Base-by-base conservation (phyloP, 1,140 invertebrate genomes). In the Aphaenogaster ashmeadi region DNA sequence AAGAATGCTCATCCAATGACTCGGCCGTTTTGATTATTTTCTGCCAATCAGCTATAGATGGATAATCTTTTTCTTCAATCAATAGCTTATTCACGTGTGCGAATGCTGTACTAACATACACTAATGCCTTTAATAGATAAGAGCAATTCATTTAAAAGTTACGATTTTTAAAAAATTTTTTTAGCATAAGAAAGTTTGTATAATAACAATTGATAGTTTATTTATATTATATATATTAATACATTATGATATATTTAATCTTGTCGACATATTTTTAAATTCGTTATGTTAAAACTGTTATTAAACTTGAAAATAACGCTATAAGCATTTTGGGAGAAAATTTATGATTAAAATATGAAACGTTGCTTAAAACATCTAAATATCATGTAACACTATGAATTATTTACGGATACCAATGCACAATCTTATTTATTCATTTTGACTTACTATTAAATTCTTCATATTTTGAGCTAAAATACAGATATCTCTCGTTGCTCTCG, bases 51-150 rank as follows among this genome's bases (percentile, higher is more conserved):
- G 97, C 97, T n/a, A 97, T 97, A 0, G 97, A 96, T 0, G 98
- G 97, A 95, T 99, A 99, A 4, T 99, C 95, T 33, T 97, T 95
- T 94, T 99, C 98, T 72, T 98, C 97, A 0, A 98, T 96, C 0
- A 95, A 93, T 8, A 97, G 95, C 50, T 97, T 96, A 86, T 98
- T 97, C 0, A 97, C 96, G 93, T 99, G 98, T 15, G 97, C 97
- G 91, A 98, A 99, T 0, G 98, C 97, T 0, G 98, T 98, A 6
- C 98, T 98, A 0, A 99, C 97, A 93, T 99, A 98, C 0, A 98
- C 94, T 27, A 98, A 94, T 13, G 97, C 96, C 97, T 97, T 89
- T 62, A 84, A 91, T 3, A 36, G 5, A 41, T 27, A 15, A 54
- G 9, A n/a, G n/a, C n/a, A n/a, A 64, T 64, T 41, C 7, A 41